Evolutionary conservation across 2,888 invertebrate genomes (phyloP).

Genomic region (Pomacea canaliculata): DNA sequence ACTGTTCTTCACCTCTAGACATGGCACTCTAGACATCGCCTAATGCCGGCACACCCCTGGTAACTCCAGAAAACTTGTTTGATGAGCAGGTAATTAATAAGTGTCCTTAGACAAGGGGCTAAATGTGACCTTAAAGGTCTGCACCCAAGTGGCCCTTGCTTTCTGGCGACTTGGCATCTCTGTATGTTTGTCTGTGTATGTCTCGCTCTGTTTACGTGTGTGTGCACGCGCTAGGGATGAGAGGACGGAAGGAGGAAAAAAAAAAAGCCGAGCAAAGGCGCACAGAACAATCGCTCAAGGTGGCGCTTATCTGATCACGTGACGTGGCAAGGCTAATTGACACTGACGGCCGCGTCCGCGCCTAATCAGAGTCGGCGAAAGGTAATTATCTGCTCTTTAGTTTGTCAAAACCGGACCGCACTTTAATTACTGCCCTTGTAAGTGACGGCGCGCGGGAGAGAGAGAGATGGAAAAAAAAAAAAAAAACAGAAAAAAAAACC

Average conservation of each 20-base stretch:
- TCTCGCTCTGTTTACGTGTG: background rate
- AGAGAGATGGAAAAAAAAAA: background rate
- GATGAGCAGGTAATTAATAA: too few species aligned
- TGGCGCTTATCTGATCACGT: slow-evolving; percentile 11
- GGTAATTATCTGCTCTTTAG: slow-evolving; percentile 16
- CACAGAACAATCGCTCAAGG: background rate
- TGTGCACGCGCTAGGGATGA: background rate
- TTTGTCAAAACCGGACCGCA: slow-evolving; percentile 13
- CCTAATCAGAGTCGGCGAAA: background rate
- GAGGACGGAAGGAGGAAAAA: background rate
- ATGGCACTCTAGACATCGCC: too few species aligned
- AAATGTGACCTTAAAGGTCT: too few species aligned
- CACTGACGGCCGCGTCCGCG: slow-evolving; percentile 3
- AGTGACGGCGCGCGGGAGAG: slow-evolving; percentile 1
- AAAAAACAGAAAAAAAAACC: too few species aligned
- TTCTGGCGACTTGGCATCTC: too few species aligned
- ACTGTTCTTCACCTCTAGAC: too few species aligned
- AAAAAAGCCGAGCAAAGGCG: background rate
- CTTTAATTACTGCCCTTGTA: slow-evolving; percentile 20
- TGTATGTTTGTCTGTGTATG: slow-evolving; percentile 1
- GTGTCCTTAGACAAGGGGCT: too few species aligned
- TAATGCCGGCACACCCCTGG: too few species aligned
- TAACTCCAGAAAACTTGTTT: too few species aligned
- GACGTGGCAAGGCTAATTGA: background rate
- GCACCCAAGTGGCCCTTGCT: too few species aligned